Conservation (phyloP, 2,113 vertebrate genomes). For the Lepus timidus region DNA sequence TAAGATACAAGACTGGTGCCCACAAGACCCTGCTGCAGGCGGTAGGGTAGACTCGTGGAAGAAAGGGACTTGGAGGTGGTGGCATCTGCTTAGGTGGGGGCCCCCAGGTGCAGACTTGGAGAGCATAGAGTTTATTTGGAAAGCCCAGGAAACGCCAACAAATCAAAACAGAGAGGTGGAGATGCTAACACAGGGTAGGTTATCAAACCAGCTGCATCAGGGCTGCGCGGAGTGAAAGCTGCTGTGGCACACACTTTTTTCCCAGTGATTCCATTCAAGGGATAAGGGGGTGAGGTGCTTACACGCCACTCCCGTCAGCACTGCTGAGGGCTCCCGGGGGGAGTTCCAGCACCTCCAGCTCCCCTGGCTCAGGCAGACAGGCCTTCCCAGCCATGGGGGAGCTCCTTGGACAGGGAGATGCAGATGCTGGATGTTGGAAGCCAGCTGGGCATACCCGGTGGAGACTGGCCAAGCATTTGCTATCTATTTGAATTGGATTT, state of each 20-base stretch:
- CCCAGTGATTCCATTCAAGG: rapidly evolving
- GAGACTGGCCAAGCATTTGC: not conserved
- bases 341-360: not conserved
- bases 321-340: not conserved
- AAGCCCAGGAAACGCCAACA: not conserved
- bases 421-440: not conserved
- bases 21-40: not conserved
- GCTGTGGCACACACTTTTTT: not conserved
- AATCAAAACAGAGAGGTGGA: not conserved
- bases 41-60: not conserved
- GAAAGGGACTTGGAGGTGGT: not conserved
- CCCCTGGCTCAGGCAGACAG: not conserved
- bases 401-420: not conserved
- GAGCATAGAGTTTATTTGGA: not conserved
- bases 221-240: not conserved
- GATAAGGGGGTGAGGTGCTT: not conserved
- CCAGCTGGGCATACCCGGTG: not conserved
- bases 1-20: not conserved
- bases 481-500: not conserved
- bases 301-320: not conserved
- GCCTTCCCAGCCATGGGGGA: not conserved
- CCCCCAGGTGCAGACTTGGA: not conserved
- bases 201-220: not conserved
- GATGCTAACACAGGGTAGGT: not conserved
- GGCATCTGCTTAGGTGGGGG: not conserved